A percentile compares a stretch with the other conserved stretches of the same genome.
phyloP scores from a whole-genome alignment of 2,888 invertebrate species.

The Dascillus cervinus region DNA sequence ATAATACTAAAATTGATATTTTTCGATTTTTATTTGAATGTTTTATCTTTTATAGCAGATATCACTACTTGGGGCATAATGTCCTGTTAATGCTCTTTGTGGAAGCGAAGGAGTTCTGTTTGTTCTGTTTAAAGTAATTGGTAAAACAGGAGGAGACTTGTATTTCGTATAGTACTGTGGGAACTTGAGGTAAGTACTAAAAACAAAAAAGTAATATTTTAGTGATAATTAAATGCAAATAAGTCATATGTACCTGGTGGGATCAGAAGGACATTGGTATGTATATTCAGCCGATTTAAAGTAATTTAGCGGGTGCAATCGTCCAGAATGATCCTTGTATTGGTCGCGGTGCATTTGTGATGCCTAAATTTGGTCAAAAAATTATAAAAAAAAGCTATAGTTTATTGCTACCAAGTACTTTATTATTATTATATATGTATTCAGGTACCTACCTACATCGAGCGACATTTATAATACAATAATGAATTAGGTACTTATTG shows the following conservation, averaged over 20 bases:
- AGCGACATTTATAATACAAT: neutral
- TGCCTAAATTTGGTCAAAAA: slow-evolving; percentile 46
- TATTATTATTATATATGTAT: too few species aligned
- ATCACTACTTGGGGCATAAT: slow-evolving; percentile 49
- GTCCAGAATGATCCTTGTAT: slow-evolving; percentile 52
- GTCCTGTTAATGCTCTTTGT: slow-evolving; percentile 48
- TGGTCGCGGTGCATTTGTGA: slow-evolving; percentile 54
- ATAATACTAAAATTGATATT: slow-evolving; percentile 3
- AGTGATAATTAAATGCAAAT: neutral
- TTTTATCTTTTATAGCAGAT: slow-evolving; percentile 43
- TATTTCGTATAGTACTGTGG: slow-evolving; percentile 52
- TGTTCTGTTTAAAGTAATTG: slow-evolving; percentile 45
- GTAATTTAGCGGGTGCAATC: slow-evolving; percentile 51
- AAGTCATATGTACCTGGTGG: slow-evolving; percentile 39
- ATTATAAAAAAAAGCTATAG: neutral
- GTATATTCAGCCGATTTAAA: slow-evolving; percentile 46
- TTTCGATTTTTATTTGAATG: slow-evolving; percentile 1
- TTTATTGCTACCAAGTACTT: too few species aligned
- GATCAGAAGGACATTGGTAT: slow-evolving; percentile 52
- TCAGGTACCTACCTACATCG: too few species aligned
- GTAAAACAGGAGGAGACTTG: slow-evolving; percentile 51
- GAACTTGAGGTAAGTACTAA: slow-evolving; percentile 49
- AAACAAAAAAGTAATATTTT: slow-evolving; percentile 16
- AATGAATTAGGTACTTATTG: too few species aligned
- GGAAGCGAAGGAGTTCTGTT: slow-evolving; percentile 48